Percentiles rank a stretch among this genome's conserved stretches.
Evolutionary conservation across 2,797 vertebrate species (phyloP).

Genomic region (Nasua narica): DNA sequence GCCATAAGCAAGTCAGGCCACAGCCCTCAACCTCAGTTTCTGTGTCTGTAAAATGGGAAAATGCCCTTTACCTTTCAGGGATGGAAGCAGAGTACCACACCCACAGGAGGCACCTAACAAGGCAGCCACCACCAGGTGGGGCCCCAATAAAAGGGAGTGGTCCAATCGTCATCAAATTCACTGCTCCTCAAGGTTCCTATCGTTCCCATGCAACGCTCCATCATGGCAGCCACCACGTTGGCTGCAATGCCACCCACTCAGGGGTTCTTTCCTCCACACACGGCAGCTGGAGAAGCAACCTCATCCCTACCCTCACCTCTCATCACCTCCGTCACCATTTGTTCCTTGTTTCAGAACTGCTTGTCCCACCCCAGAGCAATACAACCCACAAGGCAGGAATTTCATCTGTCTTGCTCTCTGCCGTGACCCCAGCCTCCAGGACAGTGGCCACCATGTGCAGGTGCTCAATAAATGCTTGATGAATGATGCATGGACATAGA

Average conservation of each 20-base stretch:
- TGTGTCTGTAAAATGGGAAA: neutral
- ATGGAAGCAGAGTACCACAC: neutral
- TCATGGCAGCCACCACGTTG: rapidly evolving
- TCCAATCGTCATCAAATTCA: neutral
- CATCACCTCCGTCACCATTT: neutral
- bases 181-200: neutral
- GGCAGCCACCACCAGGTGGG: neutral
- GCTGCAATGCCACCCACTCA: neutral
- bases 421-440: neutral
- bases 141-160: neutral
- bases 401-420: neutral
- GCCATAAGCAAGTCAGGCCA: neutral
- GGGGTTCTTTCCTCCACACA: neutral
- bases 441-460: neutral
- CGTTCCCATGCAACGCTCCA: neutral
- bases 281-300: neutral
- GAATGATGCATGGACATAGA: neutral
- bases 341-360: neutral
- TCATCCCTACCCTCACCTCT: neutral
- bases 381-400: neutral
- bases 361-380: neutral
- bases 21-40: neutral
- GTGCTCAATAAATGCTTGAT: neutral
- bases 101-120: neutral
- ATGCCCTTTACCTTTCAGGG: neutral